A percentile compares a stretch with the other conserved stretches of the same genome.
These are phyloP conservation scores for Alligator mississippiensis DNA, from an alignment of 2,113 vertebrate species.

Conservation along the genomic window DNA sequence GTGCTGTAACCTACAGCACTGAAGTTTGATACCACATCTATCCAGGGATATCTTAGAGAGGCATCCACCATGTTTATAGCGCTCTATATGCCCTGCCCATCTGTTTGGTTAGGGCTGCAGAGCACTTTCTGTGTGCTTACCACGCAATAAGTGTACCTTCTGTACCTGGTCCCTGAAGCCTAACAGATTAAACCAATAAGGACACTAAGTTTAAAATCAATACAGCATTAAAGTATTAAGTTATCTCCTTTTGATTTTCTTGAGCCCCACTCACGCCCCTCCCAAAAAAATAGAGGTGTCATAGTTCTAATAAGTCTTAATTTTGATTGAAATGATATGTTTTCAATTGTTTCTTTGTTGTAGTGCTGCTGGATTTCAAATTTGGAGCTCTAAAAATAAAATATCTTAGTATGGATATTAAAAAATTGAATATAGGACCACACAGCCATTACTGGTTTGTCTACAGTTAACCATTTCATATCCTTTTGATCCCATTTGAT, in stretches of 20 bases:
- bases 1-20: too few species aligned
- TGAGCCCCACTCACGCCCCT: neutral
- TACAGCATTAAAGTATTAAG: neutral
- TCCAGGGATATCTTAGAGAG: too few species aligned
- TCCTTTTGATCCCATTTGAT: constrained; percentile 47
- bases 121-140: too few species aligned
- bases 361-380: constrained; percentile 2
- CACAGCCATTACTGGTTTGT: neutral
- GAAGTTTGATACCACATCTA: too few species aligned
- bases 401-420: neutral
- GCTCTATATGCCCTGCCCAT: too few species aligned
- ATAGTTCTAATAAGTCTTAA: neutral
- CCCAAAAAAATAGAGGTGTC: neutral
- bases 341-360: neutral
- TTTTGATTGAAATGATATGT: neutral
- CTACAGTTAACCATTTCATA: neutral
- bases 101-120: too few species aligned
- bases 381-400: neutral
- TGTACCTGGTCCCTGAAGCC: neutral
- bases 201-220: neutral
- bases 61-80: too few species aligned
- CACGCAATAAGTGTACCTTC: too few species aligned
- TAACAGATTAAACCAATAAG: constrained; percentile 15
- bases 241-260: neutral
- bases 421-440: neutral